Base-by-base conservation (phyloP, 2,888 invertebrate genomes). In the Yponomeuta plumbellus region DNA sequence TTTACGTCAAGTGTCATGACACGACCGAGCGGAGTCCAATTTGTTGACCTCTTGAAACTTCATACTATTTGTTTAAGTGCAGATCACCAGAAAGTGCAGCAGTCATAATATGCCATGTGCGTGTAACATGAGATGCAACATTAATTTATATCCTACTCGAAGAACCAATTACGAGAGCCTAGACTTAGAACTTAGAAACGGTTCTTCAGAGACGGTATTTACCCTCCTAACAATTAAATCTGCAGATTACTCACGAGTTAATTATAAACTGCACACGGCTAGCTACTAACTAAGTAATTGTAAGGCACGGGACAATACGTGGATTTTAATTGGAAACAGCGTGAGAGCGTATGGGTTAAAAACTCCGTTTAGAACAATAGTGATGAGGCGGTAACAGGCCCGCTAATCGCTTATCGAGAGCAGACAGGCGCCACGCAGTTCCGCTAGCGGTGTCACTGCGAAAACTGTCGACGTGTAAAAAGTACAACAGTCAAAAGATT, bases 321-420 rank as follows among this genome's bases (percentile, higher is more conserved):
- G 59, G 23, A 59, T 23, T n/a, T 20, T 34, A 20, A 11, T 21
- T 11, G 62, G 26, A 39, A 26, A 62, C 23, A 6, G 34, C 62
- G 62, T 26, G 21, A 26, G 34, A 20, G 10, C n/a, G 21, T 26
- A n/a, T 1, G 11, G 62, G 23, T 11, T 39, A 62, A 26, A 39
- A 62, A 62, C 26, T 21, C 23, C 23, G 13, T 59, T 59, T 59
- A 23, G 23, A 76, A 85, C 81, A 86, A 85, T 86, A 87, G 87
- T 82, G 86, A 83, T 83, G 85, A 1, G 78, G 80, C 77, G 57
- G 22, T 23, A 26, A 1, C 44, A 20, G 22, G 63, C 52, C 79
- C 77, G 78, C 70, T 76, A 75, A 74, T 72, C 73, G 72, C 76
- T 76, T 76, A 81, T 81, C 76, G 78, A 77, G 80, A 77, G 56